Evolutionary conservation across 2,888 invertebrate genomes (phyloP).

Genomic region (Spilosoma lubricipeda): DNA sequence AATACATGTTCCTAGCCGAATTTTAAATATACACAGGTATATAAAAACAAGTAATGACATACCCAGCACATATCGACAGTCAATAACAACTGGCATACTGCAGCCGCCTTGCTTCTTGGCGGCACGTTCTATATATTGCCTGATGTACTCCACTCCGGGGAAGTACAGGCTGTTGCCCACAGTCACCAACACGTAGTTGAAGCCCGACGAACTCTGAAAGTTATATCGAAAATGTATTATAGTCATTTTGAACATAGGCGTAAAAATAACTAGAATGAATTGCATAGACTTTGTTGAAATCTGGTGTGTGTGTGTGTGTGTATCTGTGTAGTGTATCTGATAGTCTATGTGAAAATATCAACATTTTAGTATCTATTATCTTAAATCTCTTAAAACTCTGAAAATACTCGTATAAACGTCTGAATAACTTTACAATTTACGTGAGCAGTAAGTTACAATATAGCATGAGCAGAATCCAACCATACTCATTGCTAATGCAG

Average conservation of each 20-base stretch:
- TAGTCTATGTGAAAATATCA: background rate
- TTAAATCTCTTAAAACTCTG: background rate
- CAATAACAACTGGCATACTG: slow-evolving; percentile 92
- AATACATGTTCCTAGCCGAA: no score
- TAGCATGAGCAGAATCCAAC: no score
- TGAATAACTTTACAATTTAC: no score
- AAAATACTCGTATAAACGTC: background rate
- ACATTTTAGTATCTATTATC: background rate
- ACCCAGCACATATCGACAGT: slow-evolving; percentile 92
- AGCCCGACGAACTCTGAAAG: slow-evolving; percentile 88
- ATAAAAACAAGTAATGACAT: slow-evolving; percentile 37
- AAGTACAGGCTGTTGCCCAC: slow-evolving; percentile 94
- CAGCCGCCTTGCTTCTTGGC: slow-evolving; percentile 89
- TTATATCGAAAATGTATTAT: background rate
- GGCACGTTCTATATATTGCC: slow-evolving; percentile 91
- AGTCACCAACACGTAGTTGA: slow-evolving; percentile 91
- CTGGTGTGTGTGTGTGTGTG: no score
- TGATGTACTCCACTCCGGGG: slow-evolving; percentile 93
- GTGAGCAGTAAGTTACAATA: no score
- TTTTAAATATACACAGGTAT: no score
- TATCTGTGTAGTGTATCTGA: no score
- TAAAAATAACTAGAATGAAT: no score
- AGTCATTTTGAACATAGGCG: background rate
- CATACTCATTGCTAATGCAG: no score
- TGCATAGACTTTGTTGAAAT: no score